A percentile compares a stretch with the other conserved stretches of the same genome.
Conservation (phyloP, 2,113 vertebrate genomes). For the Clarias gariepinus region DNA sequence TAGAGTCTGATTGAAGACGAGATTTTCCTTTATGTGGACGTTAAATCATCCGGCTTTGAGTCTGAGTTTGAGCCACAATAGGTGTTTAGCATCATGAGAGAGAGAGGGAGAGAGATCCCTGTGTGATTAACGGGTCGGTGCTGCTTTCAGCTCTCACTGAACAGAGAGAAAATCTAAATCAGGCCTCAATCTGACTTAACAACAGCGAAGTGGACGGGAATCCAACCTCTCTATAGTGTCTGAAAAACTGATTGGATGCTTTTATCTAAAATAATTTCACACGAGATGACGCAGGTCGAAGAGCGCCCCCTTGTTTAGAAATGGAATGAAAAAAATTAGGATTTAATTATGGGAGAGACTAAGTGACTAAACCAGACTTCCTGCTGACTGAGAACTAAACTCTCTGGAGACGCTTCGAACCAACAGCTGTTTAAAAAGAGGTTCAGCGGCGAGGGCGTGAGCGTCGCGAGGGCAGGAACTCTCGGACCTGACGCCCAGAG, state of each 20-base stretch:
- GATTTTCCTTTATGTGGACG: slow-evolving; percentile 44
- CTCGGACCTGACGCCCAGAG: slow-evolving; percentile 4
- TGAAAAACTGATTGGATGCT: not conserved
- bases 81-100: slow-evolving; percentile 14
- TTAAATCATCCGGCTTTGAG: slow-evolving; percentile 36
- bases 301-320: no score
- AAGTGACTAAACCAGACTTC: no score
- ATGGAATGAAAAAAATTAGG: not conserved
- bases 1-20: slow-evolving; percentile 39
- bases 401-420: no score
- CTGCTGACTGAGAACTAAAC: no score
- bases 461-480: no score
- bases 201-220: not conserved
- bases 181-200: slow-evolving; percentile 1
- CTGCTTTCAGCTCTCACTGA: slow-evolving; percentile 38
- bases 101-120: not conserved
- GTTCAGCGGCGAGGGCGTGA: no score
- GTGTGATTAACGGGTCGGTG: slow-evolving; percentile 44
- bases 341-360: no score
- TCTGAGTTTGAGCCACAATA: slow-evolving; percentile 19
- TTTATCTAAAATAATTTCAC: not conserved
- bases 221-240: not conserved
- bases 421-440: no score
- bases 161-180: not conserved
- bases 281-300: not conserved